Base-by-base conservation (phyloP, 2,888 invertebrate species). In the Caenorhabditis drosophilae region DNA sequence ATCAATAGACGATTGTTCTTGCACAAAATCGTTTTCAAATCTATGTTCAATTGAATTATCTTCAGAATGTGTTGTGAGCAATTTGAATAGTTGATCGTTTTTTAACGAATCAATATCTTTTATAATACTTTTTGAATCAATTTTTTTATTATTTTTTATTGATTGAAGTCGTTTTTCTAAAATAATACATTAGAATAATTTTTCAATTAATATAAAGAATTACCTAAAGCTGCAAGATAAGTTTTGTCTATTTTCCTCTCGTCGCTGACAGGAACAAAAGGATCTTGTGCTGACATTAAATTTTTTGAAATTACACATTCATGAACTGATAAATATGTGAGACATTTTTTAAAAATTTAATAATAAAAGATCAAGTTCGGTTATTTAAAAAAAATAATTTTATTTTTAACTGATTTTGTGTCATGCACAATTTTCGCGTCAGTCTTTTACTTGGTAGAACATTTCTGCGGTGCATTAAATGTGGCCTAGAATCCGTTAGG, bases 21-120 rank as follows among this genome's bases (percentile, higher is more conserved):
- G 58, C 2, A 71, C 55, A 27, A 73, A 75, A 41, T 73, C 62
- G 68, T 75, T 69, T 9, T 71, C 73, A 44, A 75, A 73, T 22
- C 51, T 59, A 9, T 47, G 50, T n/a, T 55, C 62, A 7, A 25
- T 16, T 3, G 12, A 3, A 2, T 50, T 35, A 11, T 57, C 41
- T 23, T 48, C 44, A 6, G 57, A 44, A 7, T 31, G 6, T 31
- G 31, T 31, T 6, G 38, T 38, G 9, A 63, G 23, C 9, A 63
- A 34, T 27, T 63, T 54, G 50, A 63, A 63, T 15, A 63, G 22
- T 35, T 58, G 63, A 31, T 63, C 63, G 63, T 63, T 63, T 41
- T 58, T 63, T 46, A 63, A 38, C 23, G 63, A 63, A 15, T 63
- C 54, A 15, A 63, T 63, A 35, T 63, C 63, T 20, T 63, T 58